phyloP scores from a whole-genome alignment of 2,888 invertebrate species.

The Endomychus coccineus region DNA sequence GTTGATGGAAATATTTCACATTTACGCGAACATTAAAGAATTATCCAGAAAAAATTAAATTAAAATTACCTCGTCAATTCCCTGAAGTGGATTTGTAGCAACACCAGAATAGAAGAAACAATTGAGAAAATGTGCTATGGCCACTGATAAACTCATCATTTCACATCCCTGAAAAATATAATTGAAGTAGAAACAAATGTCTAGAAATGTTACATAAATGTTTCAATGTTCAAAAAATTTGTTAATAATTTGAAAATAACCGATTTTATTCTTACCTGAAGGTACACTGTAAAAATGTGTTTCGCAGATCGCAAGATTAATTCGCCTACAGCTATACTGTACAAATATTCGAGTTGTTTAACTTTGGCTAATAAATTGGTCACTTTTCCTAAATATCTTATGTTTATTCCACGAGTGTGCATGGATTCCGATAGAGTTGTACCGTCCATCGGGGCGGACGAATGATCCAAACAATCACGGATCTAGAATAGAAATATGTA shows the following conservation, averaged over 20 bases:
- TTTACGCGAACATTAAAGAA: too few species aligned
- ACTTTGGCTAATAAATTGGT: slow-evolving; percentile 71
- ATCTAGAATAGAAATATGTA: slow-evolving; percentile 49
- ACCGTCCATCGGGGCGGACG: slow-evolving; percentile 93
- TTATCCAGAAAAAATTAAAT: too few species aligned
- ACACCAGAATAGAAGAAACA: slow-evolving; percentile 80
- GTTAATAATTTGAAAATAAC: neutral
- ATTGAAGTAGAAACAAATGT: too few species aligned
- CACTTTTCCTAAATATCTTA: slow-evolving; percentile 92
- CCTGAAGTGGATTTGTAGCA: slow-evolving; percentile 59
- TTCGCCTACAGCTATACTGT: slow-evolving; percentile 87
- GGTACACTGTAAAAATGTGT: slow-evolving; percentile 84
- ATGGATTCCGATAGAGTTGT: slow-evolving; percentile 84
- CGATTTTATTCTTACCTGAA: slow-evolving; percentile 55
- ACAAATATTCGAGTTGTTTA: slow-evolving; percentile 74
- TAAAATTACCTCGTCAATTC: slow-evolving; percentile 61
- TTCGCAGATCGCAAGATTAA: slow-evolving; percentile 84
- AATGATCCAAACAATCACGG: slow-evolving; percentile 83
- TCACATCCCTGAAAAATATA: slow-evolving; percentile 61
- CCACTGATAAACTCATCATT: slow-evolving; percentile 82
- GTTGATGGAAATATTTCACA: too few species aligned
- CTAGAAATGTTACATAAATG: slow-evolving; percentile 3
- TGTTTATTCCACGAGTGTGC: slow-evolving; percentile 94
- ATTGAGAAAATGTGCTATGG: slow-evolving; percentile 93
- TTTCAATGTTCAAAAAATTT: slow-evolving; percentile 1